Conservation (phyloP, 92 coral and sea anemone species). For the Phenganax stokvisi region DNA sequence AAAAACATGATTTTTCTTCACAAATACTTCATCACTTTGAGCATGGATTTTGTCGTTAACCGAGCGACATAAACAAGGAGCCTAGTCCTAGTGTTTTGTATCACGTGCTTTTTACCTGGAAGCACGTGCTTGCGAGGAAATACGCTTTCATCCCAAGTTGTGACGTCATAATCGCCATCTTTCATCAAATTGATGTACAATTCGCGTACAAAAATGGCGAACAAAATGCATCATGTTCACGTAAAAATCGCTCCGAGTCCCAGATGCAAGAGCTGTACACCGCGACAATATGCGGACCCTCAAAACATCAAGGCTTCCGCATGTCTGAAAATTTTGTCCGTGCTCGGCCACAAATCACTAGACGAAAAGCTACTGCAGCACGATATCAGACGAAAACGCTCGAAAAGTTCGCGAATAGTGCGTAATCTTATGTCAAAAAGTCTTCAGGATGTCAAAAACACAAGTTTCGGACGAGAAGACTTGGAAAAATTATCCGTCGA, state of each 20-base stretch:
- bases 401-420: slow-evolving; percentile 32
- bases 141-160: background rate
- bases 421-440: slow-evolving; percentile 22
- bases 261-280: slow-evolving; percentile 20
- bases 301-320: background rate
- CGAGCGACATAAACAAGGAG: no score
- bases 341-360: slow-evolving; percentile 35
- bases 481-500: slow-evolving; percentile 14
- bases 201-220: background rate
- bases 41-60: background rate
- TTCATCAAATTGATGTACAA: background rate
- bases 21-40: background rate
- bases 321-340: slow-evolving; percentile 29
- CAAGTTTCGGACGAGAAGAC: slow-evolving; percentile 16
- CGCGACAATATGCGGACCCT: background rate
- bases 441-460: background rate
- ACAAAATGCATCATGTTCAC: background rate
- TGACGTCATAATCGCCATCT: background rate
- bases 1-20: background rate
- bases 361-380: slow-evolving; percentile 35
- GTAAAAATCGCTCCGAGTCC: background rate
- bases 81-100: no score
- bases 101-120: no score
- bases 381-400: slow-evolving; percentile 21
- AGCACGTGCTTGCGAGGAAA: background rate